A percentile compares a stretch with the other conserved stretches of the same genome.
Evolutionary conservation across 2,113 vertebrate genomes (phyloP).

Genomic region (Ptyas mucosa): DNA sequence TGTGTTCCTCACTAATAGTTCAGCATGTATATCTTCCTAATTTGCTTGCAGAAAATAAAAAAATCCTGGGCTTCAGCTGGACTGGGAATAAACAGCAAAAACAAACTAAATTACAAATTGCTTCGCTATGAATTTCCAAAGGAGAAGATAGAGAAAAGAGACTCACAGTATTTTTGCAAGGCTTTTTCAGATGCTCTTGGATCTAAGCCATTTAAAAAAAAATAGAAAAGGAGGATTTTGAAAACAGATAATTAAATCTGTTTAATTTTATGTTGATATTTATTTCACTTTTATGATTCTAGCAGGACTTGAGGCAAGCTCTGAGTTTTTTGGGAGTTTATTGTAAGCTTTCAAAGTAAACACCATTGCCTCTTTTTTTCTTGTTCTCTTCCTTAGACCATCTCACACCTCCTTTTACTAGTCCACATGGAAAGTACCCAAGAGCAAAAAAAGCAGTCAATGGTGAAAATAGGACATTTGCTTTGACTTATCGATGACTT

Average conservation of each 20-base stretch:
- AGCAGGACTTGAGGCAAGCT: not conserved
- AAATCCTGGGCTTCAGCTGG: not conserved
- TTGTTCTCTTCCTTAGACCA: not conserved
- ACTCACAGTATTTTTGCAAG: not conserved
- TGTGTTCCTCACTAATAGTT: not conserved
- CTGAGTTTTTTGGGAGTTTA: not conserved
- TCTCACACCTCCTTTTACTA: not conserved
- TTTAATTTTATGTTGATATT: not conserved
- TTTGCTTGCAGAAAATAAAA: not conserved
- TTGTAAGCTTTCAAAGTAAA: not conserved
- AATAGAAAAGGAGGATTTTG: not conserved
- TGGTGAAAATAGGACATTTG: not conserved
- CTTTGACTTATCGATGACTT: not conserved
- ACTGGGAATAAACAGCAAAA: not conserved
- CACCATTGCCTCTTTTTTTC: not conserved
- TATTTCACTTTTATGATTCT: not conserved
- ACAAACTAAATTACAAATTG: not conserved
- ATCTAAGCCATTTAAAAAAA: not conserved
- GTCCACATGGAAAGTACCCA: not conserved
- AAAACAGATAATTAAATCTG: not conserved
- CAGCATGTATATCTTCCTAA: not conserved
- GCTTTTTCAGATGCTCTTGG: not conserved
- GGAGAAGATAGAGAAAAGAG: not conserved
- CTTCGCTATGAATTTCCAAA: not conserved
- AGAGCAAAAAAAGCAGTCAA: not conserved